These are phyloP conservation scores for Rhimphoctona megacephalus DNA, from an alignment of 2,888 invertebrate species.

Conservation along the genomic window DNA sequence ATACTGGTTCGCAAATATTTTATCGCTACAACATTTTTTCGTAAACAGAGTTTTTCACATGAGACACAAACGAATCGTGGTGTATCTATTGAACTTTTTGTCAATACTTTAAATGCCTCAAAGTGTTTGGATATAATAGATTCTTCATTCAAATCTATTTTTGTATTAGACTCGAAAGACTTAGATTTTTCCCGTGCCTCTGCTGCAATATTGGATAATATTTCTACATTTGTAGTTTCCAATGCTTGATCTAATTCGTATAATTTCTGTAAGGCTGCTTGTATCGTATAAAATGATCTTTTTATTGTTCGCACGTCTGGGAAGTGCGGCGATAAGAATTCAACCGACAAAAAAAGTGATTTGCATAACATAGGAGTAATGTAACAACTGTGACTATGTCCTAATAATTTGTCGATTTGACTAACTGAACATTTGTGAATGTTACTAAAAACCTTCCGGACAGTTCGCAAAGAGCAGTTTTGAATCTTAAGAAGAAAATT, in stretches of 20 bases:
- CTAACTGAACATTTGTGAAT: constrained; percentile 44
- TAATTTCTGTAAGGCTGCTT: constrained; percentile 21
- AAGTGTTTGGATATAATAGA: constrained; percentile 56
- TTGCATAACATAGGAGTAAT: constrained; percentile 48
- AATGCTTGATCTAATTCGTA: constrained; percentile 46
- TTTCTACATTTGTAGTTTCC: constrained; percentile 30
- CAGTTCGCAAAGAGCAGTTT: constrained; percentile 40
- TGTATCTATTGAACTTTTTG: constrained; percentile 63
- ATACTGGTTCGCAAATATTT: constrained; percentile 36
- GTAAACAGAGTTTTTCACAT: constrained; percentile 70
- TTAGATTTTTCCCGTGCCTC: constrained; percentile 40
- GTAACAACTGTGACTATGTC: constrained; percentile 60
- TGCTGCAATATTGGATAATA: constrained; percentile 24
- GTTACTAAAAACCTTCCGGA: constrained; percentile 16
- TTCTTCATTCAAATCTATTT: constrained; percentile 67
- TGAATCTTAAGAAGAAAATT: constrained; percentile 23
- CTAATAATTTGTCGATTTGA: constrained; percentile 40
- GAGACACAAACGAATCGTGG: constrained; percentile 66
- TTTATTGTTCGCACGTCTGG: constrained; percentile 60
- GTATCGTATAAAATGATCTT: constrained; percentile 52
- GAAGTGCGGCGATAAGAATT: constrained; percentile 68
- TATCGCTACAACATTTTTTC: constrained; percentile 58
- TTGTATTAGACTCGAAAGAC: constrained; percentile 2
- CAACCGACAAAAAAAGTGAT: constrained; percentile 63
- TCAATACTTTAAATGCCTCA: constrained; percentile 65